Evolutionary conservation across 2,113 vertebrate species (phyloP).

Genomic region (Aptenodytes patagonicus): DNA sequence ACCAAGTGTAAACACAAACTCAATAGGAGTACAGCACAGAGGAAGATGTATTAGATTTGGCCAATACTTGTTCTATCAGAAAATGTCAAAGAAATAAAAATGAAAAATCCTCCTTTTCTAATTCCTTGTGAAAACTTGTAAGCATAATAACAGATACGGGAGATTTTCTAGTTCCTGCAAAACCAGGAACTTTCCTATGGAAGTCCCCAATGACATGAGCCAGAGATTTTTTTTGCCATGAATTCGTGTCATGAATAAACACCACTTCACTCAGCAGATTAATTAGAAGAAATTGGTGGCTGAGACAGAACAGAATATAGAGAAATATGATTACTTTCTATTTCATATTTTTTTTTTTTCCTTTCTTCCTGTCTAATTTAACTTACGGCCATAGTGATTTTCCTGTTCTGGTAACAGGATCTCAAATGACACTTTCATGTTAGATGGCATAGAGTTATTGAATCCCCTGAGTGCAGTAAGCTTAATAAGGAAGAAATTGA

Average conservation of each 20-base stretch:
- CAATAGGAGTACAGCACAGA: neutral
- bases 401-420: neutral
- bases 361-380: constrained; percentile 18
- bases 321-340: constrained; percentile 7
- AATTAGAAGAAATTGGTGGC: neutral
- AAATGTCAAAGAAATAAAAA: neutral
- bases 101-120: neutral
- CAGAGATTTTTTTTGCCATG: neutral
- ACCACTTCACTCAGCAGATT: neutral
- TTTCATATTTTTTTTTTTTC: neutral
- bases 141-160: neutral
- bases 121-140: neutral
- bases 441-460: neutral
- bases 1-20: neutral
- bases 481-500: neutral
- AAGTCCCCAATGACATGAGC: neutral
- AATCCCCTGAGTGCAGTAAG: neutral
- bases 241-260: neutral
- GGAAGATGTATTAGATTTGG: neutral
- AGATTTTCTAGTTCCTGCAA: neutral
- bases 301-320: neutral
- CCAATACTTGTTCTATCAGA: neutral
- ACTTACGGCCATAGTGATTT: neutral
- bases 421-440: neutral
- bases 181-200: neutral